Base-by-base conservation (phyloP, 2,888 invertebrate genomes). In the Rhynchonema sp. region DNA sequence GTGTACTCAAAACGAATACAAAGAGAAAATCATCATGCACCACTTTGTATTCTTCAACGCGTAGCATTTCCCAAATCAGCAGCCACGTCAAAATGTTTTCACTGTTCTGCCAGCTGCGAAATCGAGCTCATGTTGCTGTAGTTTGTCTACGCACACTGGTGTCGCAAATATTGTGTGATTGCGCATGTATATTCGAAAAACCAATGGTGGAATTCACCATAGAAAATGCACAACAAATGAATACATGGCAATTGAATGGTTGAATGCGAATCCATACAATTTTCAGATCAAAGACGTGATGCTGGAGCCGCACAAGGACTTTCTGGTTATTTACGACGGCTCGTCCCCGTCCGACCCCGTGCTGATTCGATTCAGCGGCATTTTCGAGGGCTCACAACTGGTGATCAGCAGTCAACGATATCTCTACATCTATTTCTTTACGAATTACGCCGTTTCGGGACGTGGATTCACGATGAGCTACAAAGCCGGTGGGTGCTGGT, bases 391-490 rank as follows among this genome's bases (percentile, higher is more conserved):
- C 61, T 86, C 88, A 0, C 80, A 81, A 68, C 84, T 88, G 29
- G 82, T 96, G 13, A 86, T 91, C 75, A 91, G 92, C 0, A 94
- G 91, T 0, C 84, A 85, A 55, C 87, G 83, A 73, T 82, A 84
- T 67, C 76, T 91, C 27, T 94, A 91, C 72, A 77, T 92, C 69
- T 94, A 92, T 74, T 86, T 92, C 77, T 85, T 87, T 72, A 87
- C 89, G 25, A 86, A 86, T 68, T 80, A 90, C 63, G 88, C 89
- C 9, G 64, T 63, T 29, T 60, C 65, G 0, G 84, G 83, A 66
- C 83, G 85, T 69, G 96, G 94, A 58, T 92, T 92, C 74, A 85
- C 86, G 66, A 83, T 94, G 72, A 82, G 86, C 67, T 88, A 86
- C 67, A 82, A 82, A 52, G 83, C 84, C 75, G 86, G 80, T 79